Evolutionary conservation across 2,113 vertebrate genomes (phyloP), one percentile per base, ranked within the genome.

Genomic region (Isurus oxyrinchus): DNA sequence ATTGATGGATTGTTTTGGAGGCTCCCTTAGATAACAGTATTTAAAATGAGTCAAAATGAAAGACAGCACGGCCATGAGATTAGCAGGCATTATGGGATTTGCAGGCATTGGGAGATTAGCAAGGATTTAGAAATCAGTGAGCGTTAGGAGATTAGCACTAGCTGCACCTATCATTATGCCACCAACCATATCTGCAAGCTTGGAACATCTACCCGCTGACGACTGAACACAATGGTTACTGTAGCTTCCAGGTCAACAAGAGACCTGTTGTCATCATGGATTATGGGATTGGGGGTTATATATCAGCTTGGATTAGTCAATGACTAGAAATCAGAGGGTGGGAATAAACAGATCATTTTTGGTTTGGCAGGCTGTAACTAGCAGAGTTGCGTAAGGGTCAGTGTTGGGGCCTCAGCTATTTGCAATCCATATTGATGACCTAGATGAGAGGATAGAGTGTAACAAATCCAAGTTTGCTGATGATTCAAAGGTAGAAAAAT

Each of bases 101-200:
- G 76, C 11, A 14, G 35, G 76, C 31, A 35, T 79, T 79, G 11
- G 35, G 76, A 79, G 76, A 79, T 79, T 35, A 79, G 76, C 13
- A n/a, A 19, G n/a, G n/a, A 84, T 84, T 84, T 16, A 8, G 79
- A 84, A n/a, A 84, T 84, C 14, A 84, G 79, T 40, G 35, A 40
- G n/a, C 76, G 2, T 81, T 81, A 81, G 76, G 76, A 14, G 79
- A 84, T 84, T 19, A 40, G 40, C 16, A 44, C n/a, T 19, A 84
- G 79, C 79, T 84, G 79, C n/a, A 84, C n/a, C 76, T 79, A n/a
- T 14, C n/a, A 84, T 84, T 84, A 84, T 44, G 79, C n/a, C 79
- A 84, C 79, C n/a, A 84, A 84, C 13, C 79, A 19, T 5, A 76
- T 76, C 72, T 76, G 40, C 16, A 44, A 40, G 40, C n/a, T 21